A percentile compares a stretch with the other conserved stretches of the same genome.
phyloP scores from a whole-genome alignment of 2,113 vertebrate genomes.

The Elgaria multicarinata region DNA sequence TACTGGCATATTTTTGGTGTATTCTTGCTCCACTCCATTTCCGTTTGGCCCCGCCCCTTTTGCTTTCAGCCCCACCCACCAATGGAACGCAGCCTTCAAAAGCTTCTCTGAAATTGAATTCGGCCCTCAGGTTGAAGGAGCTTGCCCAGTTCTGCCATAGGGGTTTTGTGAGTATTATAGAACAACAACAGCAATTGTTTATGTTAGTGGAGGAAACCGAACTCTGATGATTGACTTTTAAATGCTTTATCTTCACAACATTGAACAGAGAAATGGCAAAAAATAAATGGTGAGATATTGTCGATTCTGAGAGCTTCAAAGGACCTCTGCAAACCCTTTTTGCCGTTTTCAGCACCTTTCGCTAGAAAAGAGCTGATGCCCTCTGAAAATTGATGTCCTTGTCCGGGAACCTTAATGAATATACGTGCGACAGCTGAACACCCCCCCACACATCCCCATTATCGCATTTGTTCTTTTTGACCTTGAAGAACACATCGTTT shows the following conservation, averaged over 20 bases:
- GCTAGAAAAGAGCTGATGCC: background rate
- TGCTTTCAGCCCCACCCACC: background rate
- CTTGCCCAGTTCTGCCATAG: no score
- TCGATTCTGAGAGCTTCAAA: background rate
- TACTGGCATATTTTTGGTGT: no score
- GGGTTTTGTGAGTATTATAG: background rate
- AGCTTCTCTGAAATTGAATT: no score
- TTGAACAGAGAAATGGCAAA: background rate
- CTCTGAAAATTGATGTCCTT: background rate
- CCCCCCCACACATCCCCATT: conserved; percentile 10
- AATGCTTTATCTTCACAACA: background rate
- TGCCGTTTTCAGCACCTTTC: background rate
- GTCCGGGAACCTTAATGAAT: conserved; percentile 9
- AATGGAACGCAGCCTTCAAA: no score
- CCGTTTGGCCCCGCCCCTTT: no score
- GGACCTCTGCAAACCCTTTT: background rate
- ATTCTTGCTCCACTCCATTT: no score
- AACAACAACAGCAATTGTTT: background rate
- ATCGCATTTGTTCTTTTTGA: background rate
- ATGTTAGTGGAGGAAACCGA: background rate
- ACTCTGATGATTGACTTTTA: background rate
- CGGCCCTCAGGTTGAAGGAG: no score
- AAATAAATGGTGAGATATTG: background rate
- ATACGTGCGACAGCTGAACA: background rate
- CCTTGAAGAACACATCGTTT: background rate